Evolutionary conservation across 2,888 invertebrate species (phyloP), one percentile per base, ranked within the genome.

Genomic region (Agrotis exclamationis): DNA sequence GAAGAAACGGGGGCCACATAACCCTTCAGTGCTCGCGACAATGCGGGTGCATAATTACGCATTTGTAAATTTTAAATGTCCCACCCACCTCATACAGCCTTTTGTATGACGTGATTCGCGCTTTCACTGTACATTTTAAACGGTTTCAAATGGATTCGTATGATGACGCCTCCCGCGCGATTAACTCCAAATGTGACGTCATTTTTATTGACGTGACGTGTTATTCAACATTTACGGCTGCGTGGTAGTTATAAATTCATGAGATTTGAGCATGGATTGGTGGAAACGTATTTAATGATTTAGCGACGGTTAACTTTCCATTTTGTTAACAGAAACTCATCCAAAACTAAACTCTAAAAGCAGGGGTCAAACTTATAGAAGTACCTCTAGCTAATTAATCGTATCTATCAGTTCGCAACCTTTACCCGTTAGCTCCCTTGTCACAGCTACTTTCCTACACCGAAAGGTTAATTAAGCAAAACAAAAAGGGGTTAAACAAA

Each of bases 11-110:
- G 87, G 83, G 82, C 83, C 84, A 86, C 87, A 86, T 91, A 95
- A 94, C 95, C 96, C 94, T 94, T 94, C 89, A 87, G 85, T 89
- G 79, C 86, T 83, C 89, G 90, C 95, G 95, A 96, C 95, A 96
- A 96, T 95, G 94, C 96, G 95, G 95, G 96, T 94, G 96, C 95
- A 96, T 96, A 96, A 96, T 95, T 95, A 96, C 96, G 96, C 95
- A 96, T 96, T 96, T 96, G 96, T 96, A 95, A 94, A 96, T 96
- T 95, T 96, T 96, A 95, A 95, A 96, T 96, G 95, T 93, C 88
- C 93, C 94, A 93, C 94, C 94, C 93, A 93, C 94, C 92, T 94
- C 94, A 93, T 93, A 94, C 90, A 93, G 92, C 91, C 94, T 94
- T 95, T 95, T 95, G 94, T 95, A 95, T 91, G 94, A 90, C 93